These are phyloP conservation scores for Lycaon pictus DNA, from an alignment of 2,113 vertebrate species.

Conservation along the genomic window DNA sequence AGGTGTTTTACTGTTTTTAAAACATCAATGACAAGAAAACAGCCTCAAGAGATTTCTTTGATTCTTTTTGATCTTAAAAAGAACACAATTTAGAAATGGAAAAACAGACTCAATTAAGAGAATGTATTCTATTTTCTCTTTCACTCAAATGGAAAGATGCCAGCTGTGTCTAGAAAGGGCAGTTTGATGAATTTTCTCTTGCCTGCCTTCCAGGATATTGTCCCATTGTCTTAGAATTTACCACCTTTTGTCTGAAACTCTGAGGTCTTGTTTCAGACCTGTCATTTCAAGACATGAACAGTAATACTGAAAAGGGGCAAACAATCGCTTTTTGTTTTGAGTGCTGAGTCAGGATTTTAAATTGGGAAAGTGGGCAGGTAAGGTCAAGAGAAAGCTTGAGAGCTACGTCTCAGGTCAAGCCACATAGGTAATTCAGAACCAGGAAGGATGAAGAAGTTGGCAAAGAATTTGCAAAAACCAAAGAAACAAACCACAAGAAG, in stretches of 20 bases:
- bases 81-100: neutral
- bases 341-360: neutral
- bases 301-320: neutral
- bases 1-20: neutral
- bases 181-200: neutral
- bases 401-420: neutral
- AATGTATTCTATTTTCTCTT: slow-evolving; percentile 5
- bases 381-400: neutral
- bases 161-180: neutral
- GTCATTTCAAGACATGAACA: neutral
- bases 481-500: neutral
- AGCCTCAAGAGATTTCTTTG: slow-evolving; percentile 28
- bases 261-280: neutral
- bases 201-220: neutral
- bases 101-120: neutral
- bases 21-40: slow-evolving; percentile 8
- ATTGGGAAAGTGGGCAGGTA: neutral
- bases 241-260: neutral
- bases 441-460: neutral
- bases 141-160: neutral
- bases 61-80: slow-evolving; percentile 54
- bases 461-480: neutral
- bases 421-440: neutral
- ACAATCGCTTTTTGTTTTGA: neutral
- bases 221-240: neutral